Evolutionary conservation across 1,140 invertebrate species (phyloP).

Genomic region (Cryptotermes secundus): DNA sequence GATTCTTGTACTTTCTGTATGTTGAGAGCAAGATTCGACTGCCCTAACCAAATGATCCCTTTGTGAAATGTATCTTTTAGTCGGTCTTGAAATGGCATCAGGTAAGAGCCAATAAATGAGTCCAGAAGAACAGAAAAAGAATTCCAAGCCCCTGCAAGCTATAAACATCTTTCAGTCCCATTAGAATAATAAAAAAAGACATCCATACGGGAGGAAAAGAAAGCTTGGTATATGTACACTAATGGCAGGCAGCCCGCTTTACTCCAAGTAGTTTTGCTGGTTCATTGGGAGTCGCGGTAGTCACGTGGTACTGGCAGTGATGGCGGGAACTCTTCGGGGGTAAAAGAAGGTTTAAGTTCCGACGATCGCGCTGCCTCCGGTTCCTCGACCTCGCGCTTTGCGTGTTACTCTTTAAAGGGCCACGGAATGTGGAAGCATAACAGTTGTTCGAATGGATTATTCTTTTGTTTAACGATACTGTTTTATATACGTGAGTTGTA

Average conservation of each 20-base stretch:
- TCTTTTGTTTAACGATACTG: too few relatives aligned
- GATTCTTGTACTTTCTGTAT: too few relatives aligned
- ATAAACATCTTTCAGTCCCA: constrained; percentile 17
- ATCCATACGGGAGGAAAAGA: not conserved
- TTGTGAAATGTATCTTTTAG: not conserved
- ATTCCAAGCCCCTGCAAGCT: not conserved
- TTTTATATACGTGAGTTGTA: too few relatives aligned
- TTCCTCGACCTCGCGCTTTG: not conserved
- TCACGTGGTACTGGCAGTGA: not conserved
- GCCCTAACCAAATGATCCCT: too few relatives aligned
- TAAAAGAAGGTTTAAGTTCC: constrained; percentile 9
- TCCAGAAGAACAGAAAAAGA: not conserved
- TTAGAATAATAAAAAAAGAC: constrained; percentile 18
- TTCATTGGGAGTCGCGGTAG: not conserved
- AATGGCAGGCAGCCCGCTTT: not conserved
- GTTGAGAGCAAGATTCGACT: too few relatives aligned
- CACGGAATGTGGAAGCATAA: not conserved
- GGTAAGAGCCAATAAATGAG: constrained; percentile 1
- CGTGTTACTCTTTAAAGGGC: not conserved
- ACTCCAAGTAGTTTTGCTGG: constrained; percentile 15
- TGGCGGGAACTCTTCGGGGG: not conserved
- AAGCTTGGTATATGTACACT: not conserved
- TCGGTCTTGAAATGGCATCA: not conserved
- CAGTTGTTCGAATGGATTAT: not conserved
- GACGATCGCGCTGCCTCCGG: not conserved